Conservation (phyloP, 1,140 invertebrate genomes). For the Batillaria attramentaria region DNA sequence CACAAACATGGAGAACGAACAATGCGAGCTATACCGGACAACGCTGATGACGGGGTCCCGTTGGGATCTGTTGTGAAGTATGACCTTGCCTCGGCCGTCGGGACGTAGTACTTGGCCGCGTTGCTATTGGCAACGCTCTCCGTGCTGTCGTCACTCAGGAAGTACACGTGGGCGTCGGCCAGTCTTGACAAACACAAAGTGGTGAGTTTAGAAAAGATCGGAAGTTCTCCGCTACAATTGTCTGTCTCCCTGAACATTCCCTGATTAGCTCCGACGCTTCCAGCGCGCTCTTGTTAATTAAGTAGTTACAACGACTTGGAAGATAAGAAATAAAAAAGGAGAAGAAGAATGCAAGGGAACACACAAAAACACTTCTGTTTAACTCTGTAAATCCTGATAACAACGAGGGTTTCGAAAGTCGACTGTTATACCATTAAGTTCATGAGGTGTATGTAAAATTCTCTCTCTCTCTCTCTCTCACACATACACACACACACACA, state of each 20-base stretch:
- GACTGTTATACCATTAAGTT: neutral
- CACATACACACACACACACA: neutral
- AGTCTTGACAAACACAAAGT: slow-evolving; percentile 35
- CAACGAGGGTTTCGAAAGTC: no score
- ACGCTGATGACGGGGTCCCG: slow-evolving; percentile 17
- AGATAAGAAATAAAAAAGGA: no score
- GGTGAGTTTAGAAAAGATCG: no score
- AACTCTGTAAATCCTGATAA: no score
- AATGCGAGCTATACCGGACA: neutral
- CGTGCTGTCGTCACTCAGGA: slow-evolving; percentile 37
- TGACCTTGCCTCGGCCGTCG: neutral
- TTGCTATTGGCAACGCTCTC: slow-evolving; percentile 39
- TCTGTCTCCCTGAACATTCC: no score
- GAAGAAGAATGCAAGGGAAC: no score
- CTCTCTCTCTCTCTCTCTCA: neutral
- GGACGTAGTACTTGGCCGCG: slow-evolving; percentile 16
- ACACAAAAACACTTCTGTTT: no score
- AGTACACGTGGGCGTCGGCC: slow-evolving; percentile 36
- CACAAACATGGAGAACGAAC: neutral
- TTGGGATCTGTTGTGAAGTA: slow-evolving; percentile 30
- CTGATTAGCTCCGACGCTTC: no score
- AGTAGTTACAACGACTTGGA: no score
- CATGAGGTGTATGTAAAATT: no score
- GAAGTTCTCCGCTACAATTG: no score
- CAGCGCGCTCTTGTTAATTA: no score